Conservation (phyloP, 2,113 vertebrate species). For the Fulica atra region DNA sequence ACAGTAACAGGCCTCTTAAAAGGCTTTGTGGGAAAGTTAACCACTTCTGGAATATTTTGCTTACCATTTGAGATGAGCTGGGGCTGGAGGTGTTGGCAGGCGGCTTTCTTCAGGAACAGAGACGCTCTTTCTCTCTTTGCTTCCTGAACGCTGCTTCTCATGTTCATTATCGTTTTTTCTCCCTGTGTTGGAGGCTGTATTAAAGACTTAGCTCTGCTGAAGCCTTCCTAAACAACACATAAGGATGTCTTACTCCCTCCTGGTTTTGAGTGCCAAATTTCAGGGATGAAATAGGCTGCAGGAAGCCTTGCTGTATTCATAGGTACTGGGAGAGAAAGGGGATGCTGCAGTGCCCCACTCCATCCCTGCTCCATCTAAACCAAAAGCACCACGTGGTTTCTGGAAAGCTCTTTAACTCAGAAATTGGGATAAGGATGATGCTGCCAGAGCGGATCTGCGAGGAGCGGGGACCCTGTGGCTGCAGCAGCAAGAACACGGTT, state of each 20-base stretch:
- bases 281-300: neutral
- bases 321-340: neutral
- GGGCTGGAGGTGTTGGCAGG: slow-evolving; percentile 4
- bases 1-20: neutral
- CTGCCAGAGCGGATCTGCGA: accelerated
- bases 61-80: neutral
- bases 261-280: neutral
- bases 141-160: neutral
- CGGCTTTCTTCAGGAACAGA: neutral
- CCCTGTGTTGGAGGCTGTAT: neutral
- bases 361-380: neutral
- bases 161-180: neutral
- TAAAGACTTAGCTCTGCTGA: neutral
- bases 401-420: neutral
- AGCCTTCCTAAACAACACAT: slow-evolving; percentile 15
- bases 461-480: neutral
- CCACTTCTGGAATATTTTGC: slow-evolving; percentile 26
- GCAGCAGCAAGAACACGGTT: neutral
- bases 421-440: neutral
- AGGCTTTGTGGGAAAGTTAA: neutral
- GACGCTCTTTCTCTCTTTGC: neutral
- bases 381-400: neutral
- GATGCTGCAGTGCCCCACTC: neutral
- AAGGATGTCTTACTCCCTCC: neutral
- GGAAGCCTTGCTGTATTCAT: neutral